These are phyloP conservation scores for Proteles cristata DNA, from an alignment of 2,113 vertebrate species.

Conservation along the genomic window DNA sequence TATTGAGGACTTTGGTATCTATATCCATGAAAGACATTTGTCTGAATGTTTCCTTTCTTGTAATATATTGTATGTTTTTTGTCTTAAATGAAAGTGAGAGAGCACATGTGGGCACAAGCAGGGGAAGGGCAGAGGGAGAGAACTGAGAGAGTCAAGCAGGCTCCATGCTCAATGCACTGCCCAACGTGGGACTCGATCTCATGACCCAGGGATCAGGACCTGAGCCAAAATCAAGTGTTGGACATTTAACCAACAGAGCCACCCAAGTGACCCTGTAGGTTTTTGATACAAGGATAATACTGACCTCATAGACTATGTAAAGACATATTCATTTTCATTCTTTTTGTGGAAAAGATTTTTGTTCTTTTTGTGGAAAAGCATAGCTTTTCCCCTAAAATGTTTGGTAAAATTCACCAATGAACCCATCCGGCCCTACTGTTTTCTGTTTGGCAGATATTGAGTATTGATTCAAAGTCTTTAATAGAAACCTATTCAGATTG, in stretches of 20 bases:
- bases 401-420: not conserved
- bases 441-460: not conserved
- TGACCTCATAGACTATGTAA: not conserved
- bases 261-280: too few species aligned
- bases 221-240: too few species aligned
- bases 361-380: not conserved
- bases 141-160: too few species aligned
- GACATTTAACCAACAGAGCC: too few species aligned
- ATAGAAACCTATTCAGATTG: not conserved
- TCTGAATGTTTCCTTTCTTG: not conserved
- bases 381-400: not conserved
- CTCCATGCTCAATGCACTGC: too few species aligned
- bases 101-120: too few species aligned
- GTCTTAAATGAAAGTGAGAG: too few species aligned
- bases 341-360: not conserved
- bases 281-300: not conserved
- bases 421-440: too few species aligned
- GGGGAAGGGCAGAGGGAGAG: too few species aligned
- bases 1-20: not conserved
- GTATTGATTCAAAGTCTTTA: not conserved
- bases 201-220: too few species aligned
- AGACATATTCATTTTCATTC: not conserved
- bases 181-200: too few species aligned
- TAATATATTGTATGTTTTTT: not conserved
- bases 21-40: not conserved